These are phyloP conservation scores for Miltochrista miniata DNA, from an alignment of 2,888 invertebrate species.

Conservation along the genomic window DNA sequence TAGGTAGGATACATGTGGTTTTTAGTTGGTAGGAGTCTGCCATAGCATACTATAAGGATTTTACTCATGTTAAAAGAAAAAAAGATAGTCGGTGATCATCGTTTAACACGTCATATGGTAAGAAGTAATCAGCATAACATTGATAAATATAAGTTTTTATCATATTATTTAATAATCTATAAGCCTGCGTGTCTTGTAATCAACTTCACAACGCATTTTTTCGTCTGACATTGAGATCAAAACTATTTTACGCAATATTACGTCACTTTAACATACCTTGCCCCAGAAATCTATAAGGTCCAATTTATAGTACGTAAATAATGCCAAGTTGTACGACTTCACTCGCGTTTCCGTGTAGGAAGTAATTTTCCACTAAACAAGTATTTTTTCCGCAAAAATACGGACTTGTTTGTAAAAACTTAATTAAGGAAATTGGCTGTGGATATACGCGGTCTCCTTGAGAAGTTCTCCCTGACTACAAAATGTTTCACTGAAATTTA, in stretches of 20 bases:
- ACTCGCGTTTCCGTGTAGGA: constrained; percentile 18
- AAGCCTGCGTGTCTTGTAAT: not conserved
- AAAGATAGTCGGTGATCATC: too few relatives aligned
- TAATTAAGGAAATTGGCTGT: constrained; percentile 26
- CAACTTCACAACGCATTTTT: constrained; percentile 10
- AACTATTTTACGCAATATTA: constrained; percentile 17
- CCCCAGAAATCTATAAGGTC: not conserved
- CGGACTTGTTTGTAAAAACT: constrained; percentile 11
- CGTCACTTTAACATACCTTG: constrained; percentile 7
- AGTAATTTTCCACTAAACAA: constrained; percentile 18
- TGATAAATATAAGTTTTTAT: too few relatives aligned
- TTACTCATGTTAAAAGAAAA: too few relatives aligned
- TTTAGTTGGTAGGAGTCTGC: too few relatives aligned
- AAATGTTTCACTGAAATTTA: not conserved
- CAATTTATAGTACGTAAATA: not conserved
- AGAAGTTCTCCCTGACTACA: constrained; percentile 16
- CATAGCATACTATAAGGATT: too few relatives aligned
- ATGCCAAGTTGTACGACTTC: not conserved
- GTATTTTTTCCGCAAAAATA: constrained; percentile 7
- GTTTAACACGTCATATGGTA: too few relatives aligned
- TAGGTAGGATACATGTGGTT: too few relatives aligned
- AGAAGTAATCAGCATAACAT: too few relatives aligned
- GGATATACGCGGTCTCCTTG: constrained; percentile 15
- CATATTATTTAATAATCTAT: not conserved
- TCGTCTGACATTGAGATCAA: constrained; percentile 10